A percentile compares a stretch with the other conserved stretches of the same genome.
Conservation (phyloP, 2,888 invertebrate genomes). For the Ecliptopera silaceata region DNA sequence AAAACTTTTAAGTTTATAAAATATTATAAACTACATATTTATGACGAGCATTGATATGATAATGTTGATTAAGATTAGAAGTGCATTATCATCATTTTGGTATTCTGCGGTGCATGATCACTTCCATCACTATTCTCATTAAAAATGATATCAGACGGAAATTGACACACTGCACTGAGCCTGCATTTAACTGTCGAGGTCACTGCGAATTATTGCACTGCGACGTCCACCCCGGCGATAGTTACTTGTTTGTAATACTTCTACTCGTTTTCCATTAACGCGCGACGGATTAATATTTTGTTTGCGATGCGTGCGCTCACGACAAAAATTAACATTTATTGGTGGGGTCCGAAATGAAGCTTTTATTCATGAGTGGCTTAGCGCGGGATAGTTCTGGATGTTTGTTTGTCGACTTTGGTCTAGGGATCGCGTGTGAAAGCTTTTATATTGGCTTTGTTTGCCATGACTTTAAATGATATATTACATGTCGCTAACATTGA, state of each 20-base stretch:
- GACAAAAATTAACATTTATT: conserved; percentile 82
- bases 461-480: conserved; percentile 80
- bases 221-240: conserved; percentile 49
- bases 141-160: neutral
- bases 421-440: conserved; percentile 80
- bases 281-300: conserved; percentile 80
- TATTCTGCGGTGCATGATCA: too few species aligned
- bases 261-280: conserved; percentile 81
- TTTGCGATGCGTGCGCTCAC: conserved; percentile 77
- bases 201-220: conserved; percentile 75
- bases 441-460: conserved; percentile 77
- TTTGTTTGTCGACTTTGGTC: conserved; percentile 75
- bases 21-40: too few species aligned
- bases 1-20: too few species aligned
- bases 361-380: conserved; percentile 82
- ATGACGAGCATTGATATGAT: neutral
- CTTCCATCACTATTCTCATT: too few species aligned
- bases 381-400: conserved; percentile 75
- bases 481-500: conserved; percentile 76
- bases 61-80: neutral
- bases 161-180: conserved; percentile 27
- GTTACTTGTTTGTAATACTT: conserved; percentile 76
- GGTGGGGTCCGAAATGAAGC: conserved; percentile 76
- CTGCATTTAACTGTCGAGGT: conserved; percentile 60
- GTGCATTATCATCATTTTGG: neutral